Evolutionary conservation across 2,113 vertebrate species (phyloP), one percentile per base, ranked within the genome.

Genomic region (Butorides virescens): DNA sequence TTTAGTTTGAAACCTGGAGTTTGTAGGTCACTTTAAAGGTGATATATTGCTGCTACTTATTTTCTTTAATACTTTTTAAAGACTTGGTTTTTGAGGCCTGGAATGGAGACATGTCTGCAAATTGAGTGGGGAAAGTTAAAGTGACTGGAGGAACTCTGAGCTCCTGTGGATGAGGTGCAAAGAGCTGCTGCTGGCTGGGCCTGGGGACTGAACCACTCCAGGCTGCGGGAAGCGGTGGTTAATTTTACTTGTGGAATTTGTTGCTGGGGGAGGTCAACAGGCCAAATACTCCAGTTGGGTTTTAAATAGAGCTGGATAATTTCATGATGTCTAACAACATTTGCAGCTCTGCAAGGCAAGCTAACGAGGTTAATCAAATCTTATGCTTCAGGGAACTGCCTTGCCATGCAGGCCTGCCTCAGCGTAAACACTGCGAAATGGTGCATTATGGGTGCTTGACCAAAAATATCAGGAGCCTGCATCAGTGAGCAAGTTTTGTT

Each of bases 331-430:
- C 59, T 86, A 72, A 80, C 90, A 92, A 88, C 52, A 92, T 84
- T 95, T 96, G 95, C 59, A 93, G 93, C 92, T 97, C 94, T 92
- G 71, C 67, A 95, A 96, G 90, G 93, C 93, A 96, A 94, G 92
- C 75, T 95, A 97, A 96, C 13, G 47, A 96, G 93, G 93, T 95
- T 97, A 97, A 97, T 97, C 92, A 96, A 89, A 97, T 97, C 95
- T 96, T 94, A 91, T 96, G 91, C 96, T 96, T 96, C 79, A 84
- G 95, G 91, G 88, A 96, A 13, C 96, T 88, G 91, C 88, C 68
- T 92, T 72, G 93, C 92, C 49, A 49, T 81, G 52, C 83, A 90
- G 92, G 79, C 79, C 86, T 91, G 83, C 73, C 65, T 20, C 78
- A 71, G 75, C 77, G 78, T 77, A 95, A 97, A 95, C 72, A 82